A percentile compares a stretch with the other conserved stretches of the same genome.
Conservation (phyloP, 92 coral and sea anemone genomes). For the Plumapathes pennacea region DNA sequence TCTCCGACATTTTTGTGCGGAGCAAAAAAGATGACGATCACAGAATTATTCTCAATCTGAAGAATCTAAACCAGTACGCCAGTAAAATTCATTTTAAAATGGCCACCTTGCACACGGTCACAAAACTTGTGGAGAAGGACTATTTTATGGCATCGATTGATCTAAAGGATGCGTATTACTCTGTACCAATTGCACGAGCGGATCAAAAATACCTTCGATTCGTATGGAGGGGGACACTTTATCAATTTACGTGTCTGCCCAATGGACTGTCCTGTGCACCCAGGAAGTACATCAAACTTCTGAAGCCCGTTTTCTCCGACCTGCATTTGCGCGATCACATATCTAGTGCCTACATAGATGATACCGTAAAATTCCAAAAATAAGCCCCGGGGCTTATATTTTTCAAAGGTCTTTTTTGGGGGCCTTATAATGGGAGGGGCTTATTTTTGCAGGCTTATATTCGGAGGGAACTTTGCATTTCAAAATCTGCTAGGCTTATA, state of each 20-base stretch:
- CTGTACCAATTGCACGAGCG: slow-evolving; percentile 44
- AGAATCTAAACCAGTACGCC: slow-evolving; percentile 22
- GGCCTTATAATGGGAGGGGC: too few species aligned
- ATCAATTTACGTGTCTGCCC: slow-evolving; percentile 50
- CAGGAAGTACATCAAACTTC: slow-evolving; percentile 26
- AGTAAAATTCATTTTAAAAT: slow-evolving; percentile 48
- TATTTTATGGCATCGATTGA: slow-evolving; percentile 51
- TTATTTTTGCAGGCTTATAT: too few species aligned
- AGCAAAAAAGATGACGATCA: slow-evolving; percentile 18
- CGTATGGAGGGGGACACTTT: slow-evolving; percentile 23
- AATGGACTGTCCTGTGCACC: slow-evolving; percentile 46
- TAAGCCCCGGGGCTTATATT: too few species aligned
- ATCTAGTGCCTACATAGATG: slow-evolving; percentile 32
- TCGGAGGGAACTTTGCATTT: too few species aligned
- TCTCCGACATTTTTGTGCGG: slow-evolving; percentile 35
- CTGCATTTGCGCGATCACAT: slow-evolving; percentile 14
- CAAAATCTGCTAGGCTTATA: too few species aligned
- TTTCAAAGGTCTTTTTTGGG: too few species aligned
- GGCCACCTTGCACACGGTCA: slow-evolving; percentile 38
- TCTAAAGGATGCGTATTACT: slow-evolving; percentile 56
- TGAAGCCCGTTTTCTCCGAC: slow-evolving; percentile 32
- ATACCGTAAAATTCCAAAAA: too few species aligned
- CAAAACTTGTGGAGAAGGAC: slow-evolving; percentile 4
- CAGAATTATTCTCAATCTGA: slow-evolving; percentile 25
- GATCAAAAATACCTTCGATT: slow-evolving; percentile 49